Evolutionary conservation across 2,888 invertebrate species (phyloP).

Genomic region (Liopterus haemorrhoidalis): DNA sequence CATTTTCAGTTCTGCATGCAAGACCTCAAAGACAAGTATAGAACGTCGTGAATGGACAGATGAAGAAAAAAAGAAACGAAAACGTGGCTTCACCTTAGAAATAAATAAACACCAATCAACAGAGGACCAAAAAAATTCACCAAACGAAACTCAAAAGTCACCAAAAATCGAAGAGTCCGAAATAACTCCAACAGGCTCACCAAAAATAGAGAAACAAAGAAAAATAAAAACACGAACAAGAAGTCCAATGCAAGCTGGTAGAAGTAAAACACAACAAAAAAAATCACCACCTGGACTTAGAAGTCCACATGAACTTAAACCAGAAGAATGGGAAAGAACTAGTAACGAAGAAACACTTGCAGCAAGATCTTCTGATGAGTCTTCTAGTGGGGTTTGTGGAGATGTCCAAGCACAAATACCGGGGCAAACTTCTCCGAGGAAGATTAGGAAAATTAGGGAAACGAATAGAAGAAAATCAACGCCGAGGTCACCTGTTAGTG

Average conservation of each 20-base stretch:
- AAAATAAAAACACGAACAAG: constrained; percentile 42
- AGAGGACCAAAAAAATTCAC: constrained; percentile 19
- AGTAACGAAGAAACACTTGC: constrained; percentile 12
- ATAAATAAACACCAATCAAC: constrained; percentile 53
- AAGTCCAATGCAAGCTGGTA: constrained; percentile 42
- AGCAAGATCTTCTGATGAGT: constrained; percentile 45
- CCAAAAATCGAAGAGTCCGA: constrained; percentile 16
- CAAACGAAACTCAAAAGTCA: constrained; percentile 16
- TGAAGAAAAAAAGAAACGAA: constrained; percentile 65
- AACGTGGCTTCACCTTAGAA: constrained; percentile 72
- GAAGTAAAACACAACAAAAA: constrained; percentile 37
- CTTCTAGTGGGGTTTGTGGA: constrained; percentile 42
- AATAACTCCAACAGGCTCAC: constrained; percentile 17
- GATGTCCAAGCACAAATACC: constrained; percentile 22
- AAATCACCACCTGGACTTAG: constrained; percentile 36
- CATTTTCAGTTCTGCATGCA: constrained; percentile 45
- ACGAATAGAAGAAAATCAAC: constrained; percentile 60
- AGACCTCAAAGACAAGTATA: constrained; percentile 40
- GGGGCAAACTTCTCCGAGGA: constrained; percentile 50
- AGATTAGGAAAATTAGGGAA: constrained; percentile 58
- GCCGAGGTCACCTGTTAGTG: constrained; percentile 54
- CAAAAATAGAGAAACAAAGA: constrained; percentile 40
- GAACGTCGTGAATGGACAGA: constrained; percentile 53
- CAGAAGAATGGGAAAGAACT: constrained; percentile 6
- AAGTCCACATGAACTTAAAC: constrained; percentile 42